Evolutionary conservation across 1,140 invertebrate genomes (phyloP).

Genomic region (Tachypleus tridentatus): DNA sequence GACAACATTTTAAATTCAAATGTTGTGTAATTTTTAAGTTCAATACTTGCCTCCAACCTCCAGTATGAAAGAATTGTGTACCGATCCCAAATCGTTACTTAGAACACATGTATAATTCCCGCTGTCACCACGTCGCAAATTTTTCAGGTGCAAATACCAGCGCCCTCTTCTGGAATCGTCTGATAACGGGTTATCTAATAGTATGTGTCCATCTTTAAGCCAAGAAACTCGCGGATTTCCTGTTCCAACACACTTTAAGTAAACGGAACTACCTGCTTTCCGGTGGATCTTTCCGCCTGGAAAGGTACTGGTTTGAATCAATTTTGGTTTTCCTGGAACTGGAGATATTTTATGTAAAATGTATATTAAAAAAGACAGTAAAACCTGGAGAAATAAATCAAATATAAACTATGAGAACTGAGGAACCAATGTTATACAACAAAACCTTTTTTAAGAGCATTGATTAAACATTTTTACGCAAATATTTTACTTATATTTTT

Average conservation of each 20-base stretch:
- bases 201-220: not conserved
- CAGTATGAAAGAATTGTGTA: not conserved
- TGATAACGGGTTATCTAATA: too few species aligned
- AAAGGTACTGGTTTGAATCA: too few species aligned
- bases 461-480: too few species aligned
- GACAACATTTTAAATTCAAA: too few species aligned
- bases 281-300: not conserved
- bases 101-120: not conserved
- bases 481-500: too few species aligned
- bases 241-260: not conserved
- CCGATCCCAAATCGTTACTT: not conserved
- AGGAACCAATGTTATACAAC: too few species aligned
- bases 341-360: too few species aligned
- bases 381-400: too few species aligned
- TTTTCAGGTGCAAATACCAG: not conserved
- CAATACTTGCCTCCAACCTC: not conserved
- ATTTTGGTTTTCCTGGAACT: too few species aligned
- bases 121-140: not conserved
- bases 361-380: too few species aligned
- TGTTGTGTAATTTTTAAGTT: not conserved
- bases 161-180: not conserved
- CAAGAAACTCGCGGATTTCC: not conserved
- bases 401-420: too few species aligned
- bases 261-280: not conserved
- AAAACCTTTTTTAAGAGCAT: too few species aligned